Percentiles rank a stretch among this genome's conserved stretches.
phyloP scores from a whole-genome alignment of 2,113 vertebrate genomes.

The Colossoma macropomum region DNA sequence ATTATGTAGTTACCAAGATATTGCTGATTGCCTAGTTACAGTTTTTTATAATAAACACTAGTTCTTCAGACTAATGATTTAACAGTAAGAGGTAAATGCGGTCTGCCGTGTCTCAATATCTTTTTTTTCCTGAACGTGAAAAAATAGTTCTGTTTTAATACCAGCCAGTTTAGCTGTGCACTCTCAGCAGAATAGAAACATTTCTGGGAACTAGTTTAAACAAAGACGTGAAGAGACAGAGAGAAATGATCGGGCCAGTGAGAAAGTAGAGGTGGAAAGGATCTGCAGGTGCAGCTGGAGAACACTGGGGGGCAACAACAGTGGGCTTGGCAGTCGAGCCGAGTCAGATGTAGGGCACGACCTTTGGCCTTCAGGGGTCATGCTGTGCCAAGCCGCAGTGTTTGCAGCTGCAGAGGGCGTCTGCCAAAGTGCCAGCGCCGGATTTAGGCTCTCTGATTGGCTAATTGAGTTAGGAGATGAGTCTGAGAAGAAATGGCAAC shows the following conservation, averaged over 20 bases:
- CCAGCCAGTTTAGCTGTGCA: no score
- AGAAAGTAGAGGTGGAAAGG: neutral
- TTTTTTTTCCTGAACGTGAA: no score
- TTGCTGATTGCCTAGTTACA: no score
- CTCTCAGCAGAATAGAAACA: neutral
- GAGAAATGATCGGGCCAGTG: neutral
- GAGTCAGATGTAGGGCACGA: constrained; percentile 39
- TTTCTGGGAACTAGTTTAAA: neutral
- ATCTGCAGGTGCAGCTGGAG: constrained; percentile 29
- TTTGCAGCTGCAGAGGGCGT: constrained; percentile 22
- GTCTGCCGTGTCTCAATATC: no score
- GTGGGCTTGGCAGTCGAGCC: neutral
- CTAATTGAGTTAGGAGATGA: constrained; percentile 19
- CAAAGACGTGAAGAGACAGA: neutral
- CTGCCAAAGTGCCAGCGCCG: neutral
- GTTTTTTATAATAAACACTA: no score
- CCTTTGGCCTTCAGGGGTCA: constrained; percentile 12
- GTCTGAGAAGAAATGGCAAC: neutral
- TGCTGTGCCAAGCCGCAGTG: neutral
- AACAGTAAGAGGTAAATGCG: no score
- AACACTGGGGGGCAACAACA: constrained; percentile 10
- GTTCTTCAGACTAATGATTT: no score
- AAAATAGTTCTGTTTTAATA: no score
- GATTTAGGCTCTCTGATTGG: constrained; percentile 38
- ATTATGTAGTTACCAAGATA: no score